Evolutionary conservation across 2,113 vertebrate genomes (phyloP).

Genomic region (Thymallus thymallus): DNA sequence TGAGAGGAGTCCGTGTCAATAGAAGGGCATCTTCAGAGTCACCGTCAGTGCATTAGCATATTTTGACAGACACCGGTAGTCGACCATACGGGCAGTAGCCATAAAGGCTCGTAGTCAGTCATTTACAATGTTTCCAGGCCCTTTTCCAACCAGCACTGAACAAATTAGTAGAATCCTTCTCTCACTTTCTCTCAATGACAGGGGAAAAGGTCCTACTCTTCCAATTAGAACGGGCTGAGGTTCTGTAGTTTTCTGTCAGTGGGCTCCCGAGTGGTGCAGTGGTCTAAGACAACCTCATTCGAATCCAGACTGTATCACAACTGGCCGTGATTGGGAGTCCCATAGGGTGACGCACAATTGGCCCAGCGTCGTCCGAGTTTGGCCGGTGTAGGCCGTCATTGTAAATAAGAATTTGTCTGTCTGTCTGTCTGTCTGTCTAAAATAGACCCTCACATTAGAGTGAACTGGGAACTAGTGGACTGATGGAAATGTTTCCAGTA

Average conservation of each 20-base stretch:
- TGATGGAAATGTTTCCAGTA: background rate
- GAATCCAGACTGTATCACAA: too few species aligned
- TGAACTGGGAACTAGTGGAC: background rate
- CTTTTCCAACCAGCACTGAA: background rate
- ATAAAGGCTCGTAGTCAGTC: background rate
- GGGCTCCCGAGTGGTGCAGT: too few species aligned
- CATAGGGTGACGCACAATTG: too few species aligned
- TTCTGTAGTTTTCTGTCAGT: background rate
- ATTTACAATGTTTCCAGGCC: background rate
- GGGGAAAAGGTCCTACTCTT: background rate
- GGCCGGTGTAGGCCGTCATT: too few species aligned
- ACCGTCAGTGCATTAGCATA: background rate
- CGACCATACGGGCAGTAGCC: background rate
- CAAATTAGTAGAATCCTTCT: background rate
- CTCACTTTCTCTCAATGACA: background rate
- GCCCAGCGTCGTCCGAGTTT: too few species aligned
- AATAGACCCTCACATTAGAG: background rate
- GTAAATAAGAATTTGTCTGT: too few species aligned
- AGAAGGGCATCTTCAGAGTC: too few species aligned
- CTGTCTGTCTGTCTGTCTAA: too few species aligned
- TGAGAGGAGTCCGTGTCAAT: too few species aligned
- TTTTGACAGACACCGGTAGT: background rate
- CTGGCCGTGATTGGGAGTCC: too few species aligned
- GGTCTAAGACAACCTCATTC: too few species aligned
- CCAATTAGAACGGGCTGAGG: background rate